Percentiles rank a stretch among this genome's conserved stretches.
Evolutionary conservation across 2,888 invertebrate genomes (phyloP).

Genomic region (Trachelus iudaicus): DNA sequence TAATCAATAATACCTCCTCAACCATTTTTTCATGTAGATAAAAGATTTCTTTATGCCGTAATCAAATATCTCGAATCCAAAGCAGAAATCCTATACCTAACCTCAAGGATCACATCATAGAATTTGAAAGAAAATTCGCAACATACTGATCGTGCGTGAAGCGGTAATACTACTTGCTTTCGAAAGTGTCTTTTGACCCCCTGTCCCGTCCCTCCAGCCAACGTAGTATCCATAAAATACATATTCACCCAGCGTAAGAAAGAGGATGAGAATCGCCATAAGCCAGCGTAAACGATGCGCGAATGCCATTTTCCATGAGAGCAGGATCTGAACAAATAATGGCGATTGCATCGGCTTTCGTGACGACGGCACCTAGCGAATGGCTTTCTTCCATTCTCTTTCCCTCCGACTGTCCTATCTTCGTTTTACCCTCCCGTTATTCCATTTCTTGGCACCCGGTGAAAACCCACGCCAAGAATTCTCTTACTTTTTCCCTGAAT

Average conservation of each 20-base stretch:
- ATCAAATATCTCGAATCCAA: no score
- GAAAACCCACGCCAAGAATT: conserved; percentile 14
- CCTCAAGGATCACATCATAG: no score
- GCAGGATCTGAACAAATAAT: conserved; percentile 38
- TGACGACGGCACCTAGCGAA: conserved; percentile 22
- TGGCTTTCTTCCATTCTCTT: conserved; percentile 16
- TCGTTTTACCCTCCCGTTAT: conserved; percentile 6
- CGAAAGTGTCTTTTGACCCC: no score
- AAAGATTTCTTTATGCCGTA: no score
- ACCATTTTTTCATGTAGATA: no score
- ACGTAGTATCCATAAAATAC: conserved; percentile 14
- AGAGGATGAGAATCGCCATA: conserved; percentile 26
- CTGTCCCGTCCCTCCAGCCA: no score
- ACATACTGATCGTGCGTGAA: no score
- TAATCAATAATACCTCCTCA: no score
- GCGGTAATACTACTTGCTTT: no score
- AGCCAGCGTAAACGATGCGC: conserved; percentile 35
- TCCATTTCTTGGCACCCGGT: conserved; percentile 9
- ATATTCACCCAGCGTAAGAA: conserved; percentile 24
- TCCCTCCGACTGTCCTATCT: conserved; percentile 11
- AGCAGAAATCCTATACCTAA: no score
- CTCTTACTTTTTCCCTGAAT: conserved; percentile 12
- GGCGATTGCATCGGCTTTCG: conserved; percentile 38
- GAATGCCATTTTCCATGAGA: conserved; percentile 31
- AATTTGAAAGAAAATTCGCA: no score